phyloP scores from a whole-genome alignment of 2,888 invertebrate genomes.

The Netelia inedita region DNA sequence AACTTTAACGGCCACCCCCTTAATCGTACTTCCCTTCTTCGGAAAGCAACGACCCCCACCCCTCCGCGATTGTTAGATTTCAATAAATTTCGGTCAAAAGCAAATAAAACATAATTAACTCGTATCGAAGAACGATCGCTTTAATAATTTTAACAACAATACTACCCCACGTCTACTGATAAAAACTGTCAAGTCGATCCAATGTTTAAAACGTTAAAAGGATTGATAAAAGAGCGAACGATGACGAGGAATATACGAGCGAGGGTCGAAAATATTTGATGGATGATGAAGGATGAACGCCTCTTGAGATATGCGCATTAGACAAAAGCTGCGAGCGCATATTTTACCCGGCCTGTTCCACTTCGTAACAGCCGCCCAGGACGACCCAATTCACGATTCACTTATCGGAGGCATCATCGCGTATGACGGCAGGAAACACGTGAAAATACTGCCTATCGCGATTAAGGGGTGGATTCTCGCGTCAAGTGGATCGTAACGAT shows the following conservation, averaged over 20 bases:
- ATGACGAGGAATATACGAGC: slow-evolving; percentile 7
- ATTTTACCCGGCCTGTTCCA: slow-evolving; percentile 33
- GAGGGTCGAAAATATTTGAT: slow-evolving; percentile 55
- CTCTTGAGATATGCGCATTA: slow-evolving; percentile 5
- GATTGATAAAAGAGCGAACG: slow-evolving; percentile 35
- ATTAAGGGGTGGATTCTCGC: not conserved
- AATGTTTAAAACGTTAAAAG: slow-evolving; percentile 56
- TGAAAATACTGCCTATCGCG: not conserved
- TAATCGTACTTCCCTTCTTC: not conserved
- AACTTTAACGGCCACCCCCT: not conserved
- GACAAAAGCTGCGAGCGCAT: slow-evolving; percentile 17
- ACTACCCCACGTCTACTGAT: slow-evolving; percentile 9
- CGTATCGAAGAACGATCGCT: too few relatives aligned
- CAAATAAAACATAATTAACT: too few relatives aligned
- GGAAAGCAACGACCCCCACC: not conserved
- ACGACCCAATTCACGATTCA: slow-evolving; percentile 38
- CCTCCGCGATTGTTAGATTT: not conserved
- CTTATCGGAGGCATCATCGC: slow-evolving; percentile 37
- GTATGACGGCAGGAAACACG: slow-evolving; percentile 20
- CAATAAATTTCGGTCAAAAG: not conserved
- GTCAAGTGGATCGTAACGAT: not conserved
- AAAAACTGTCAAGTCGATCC: slow-evolving; percentile 52
- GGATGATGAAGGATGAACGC: slow-evolving; percentile 63
- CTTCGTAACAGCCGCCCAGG: slow-evolving; percentile 9
- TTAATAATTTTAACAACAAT: slow-evolving; percentile 5